Conservation (phyloP, 2,797 vertebrate genomes). For the Oryzias dopingdopingensis region DNA sequence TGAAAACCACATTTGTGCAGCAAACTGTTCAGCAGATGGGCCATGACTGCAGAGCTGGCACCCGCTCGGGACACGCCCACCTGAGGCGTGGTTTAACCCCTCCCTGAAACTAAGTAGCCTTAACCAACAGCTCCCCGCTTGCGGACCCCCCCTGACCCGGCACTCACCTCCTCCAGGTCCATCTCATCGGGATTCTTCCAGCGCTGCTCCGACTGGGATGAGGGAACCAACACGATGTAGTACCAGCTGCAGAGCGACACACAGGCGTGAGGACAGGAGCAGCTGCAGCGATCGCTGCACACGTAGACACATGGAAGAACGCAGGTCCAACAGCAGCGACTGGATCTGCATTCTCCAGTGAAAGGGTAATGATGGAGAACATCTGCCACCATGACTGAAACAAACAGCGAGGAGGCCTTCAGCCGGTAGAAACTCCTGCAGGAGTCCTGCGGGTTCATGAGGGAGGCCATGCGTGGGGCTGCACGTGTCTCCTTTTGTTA, state of each 20-base stretch:
- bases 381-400: conserved; percentile 59
- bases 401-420: conserved; percentile 54
- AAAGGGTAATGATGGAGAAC: conserved; percentile 71
- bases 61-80: too few relatives aligned
- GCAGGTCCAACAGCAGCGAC: conserved; percentile 58
- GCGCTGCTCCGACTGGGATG: conserved; percentile 71
- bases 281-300: too few relatives aligned
- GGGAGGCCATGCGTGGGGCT: conserved; percentile 12
- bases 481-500: conserved; percentile 29
- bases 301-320: conserved; percentile 11
- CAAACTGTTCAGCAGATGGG: too few relatives aligned
- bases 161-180: conserved; percentile 92
- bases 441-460: conserved; percentile 63
- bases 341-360: conserved; percentile 61
- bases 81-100: background rate
- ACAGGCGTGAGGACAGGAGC: too few relatives aligned
- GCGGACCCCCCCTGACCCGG: conserved; percentile 38
- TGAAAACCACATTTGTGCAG: too few relatives aligned
- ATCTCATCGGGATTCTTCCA: conserved; percentile 93
- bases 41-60: too few relatives aligned
- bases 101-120: conserved; percentile 58
- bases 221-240: conserved; percentile 93
- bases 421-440: conserved; percentile 50
- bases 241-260: conserved; percentile 83
- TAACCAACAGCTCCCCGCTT: conserved; percentile 19